Conservation (phyloP, 2,888 invertebrate species). For the Oligia fasciuncula region DNA sequence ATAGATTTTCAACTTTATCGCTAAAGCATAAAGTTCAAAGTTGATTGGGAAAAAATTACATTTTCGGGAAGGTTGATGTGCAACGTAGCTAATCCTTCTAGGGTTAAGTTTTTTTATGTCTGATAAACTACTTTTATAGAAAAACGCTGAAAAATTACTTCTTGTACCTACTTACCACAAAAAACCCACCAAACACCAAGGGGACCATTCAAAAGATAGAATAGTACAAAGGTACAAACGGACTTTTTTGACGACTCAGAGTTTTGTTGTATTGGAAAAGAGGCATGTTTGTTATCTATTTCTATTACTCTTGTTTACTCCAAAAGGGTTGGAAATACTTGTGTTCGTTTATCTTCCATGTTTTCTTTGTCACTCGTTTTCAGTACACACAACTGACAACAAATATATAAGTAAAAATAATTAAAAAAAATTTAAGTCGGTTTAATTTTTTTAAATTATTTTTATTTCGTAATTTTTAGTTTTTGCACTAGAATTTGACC, state of each 20-base stretch:
- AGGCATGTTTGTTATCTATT: conserved; percentile 46
- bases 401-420: too few relatives aligned
- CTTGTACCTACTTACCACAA: conserved; percentile 2
- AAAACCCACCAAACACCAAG: conserved; percentile 21
- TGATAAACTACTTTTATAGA: not conserved
- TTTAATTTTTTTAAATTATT: too few relatives aligned
- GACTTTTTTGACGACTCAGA: conserved; percentile 30
- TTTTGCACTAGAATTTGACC: too few relatives aligned
- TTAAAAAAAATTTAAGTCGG: too few relatives aligned
- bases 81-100: too few relatives aligned
- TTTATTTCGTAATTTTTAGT: too few relatives aligned
- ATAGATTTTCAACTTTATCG: too few relatives aligned
- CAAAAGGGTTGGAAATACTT: not conserved
- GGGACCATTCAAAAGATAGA: conserved; percentile 30
- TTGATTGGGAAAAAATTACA: too few relatives aligned
- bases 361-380: not conserved
- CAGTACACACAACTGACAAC: not conserved
- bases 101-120: not conserved
- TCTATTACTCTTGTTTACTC: conserved; percentile 32
- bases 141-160: conserved; percentile 31
- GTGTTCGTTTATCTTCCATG: conserved; percentile 3
- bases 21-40: too few relatives aligned
- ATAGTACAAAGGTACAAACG: conserved; percentile 31
- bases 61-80: too few relatives aligned
- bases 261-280: conserved; percentile 41